Conservation (phyloP, 2,113 vertebrate species). For the Lichenostomus cassidix region DNA sequence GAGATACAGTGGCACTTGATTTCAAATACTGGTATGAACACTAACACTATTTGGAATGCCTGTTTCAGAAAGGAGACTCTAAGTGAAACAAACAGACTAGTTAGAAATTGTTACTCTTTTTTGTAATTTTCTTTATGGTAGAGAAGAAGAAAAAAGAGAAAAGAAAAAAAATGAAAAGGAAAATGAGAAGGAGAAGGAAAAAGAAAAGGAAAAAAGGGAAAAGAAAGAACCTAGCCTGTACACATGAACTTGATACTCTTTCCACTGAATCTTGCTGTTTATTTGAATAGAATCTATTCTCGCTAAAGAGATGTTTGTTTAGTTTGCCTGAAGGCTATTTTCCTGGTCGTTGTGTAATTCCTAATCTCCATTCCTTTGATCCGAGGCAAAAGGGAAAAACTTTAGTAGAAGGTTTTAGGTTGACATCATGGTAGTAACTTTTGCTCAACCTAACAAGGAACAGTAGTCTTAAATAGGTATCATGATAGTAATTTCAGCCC, state of each 20-base stretch:
- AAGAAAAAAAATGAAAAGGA: no score
- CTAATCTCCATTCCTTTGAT: not conserved
- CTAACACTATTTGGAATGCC: not conserved
- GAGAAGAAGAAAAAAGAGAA: not conserved
- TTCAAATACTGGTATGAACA: not conserved
- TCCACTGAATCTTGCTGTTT: not conserved
- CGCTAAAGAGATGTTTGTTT: not conserved
- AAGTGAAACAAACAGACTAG: not conserved
- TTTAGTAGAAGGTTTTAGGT: not conserved
- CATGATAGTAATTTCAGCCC: not conserved
- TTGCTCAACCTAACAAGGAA: not conserved
- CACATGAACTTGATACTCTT: not conserved
- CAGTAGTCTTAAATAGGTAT: not conserved
- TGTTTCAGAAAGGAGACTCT: not conserved
- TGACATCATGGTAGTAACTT: not conserved
- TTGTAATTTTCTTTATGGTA: not conserved
- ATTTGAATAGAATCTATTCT: not conserved
- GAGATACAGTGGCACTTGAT: not conserved
- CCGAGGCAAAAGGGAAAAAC: not conserved
- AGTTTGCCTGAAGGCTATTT: not conserved
- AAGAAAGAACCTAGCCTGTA: not conserved
- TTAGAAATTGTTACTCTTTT: not conserved
- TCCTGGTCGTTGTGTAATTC: not conserved
- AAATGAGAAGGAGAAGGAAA: no score
- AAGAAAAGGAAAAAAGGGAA: not conserved